Base-by-base conservation (phyloP, 2,113 vertebrate genomes). In the Procapra przewalskii region DNA sequence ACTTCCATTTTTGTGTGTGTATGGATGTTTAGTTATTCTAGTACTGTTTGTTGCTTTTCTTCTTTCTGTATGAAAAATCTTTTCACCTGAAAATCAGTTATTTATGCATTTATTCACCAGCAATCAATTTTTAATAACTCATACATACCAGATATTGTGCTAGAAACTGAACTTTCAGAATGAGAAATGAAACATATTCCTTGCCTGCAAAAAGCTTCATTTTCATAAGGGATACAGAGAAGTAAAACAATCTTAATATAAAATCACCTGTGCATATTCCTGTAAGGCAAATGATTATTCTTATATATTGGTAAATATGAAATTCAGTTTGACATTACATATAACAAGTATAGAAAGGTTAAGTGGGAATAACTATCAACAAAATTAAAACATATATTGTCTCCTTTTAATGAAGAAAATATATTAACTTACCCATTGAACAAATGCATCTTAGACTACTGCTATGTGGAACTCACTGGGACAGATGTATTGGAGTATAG, bases 241-340 rank as follows among this genome's bases (percentile, higher is more conserved):
- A 82, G 14, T 75, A 91, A 80, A 95, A 95, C 33, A 91, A 80
- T 67, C 93, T 54, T 85, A 57, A 96, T 88, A 88, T 93, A 88
- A 95, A 95, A 81, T 88, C 21, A 75, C 21, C 45, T 1, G 48
- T 27, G 33, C 27, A n/a, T 82, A 75, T 95, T 87, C 52, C 29
- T 88, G 4, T 91, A 95, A 93, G 82, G 29, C 23, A 84, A 95
- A 40, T 80, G 3, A 87, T 82, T 67, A 57, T 15, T 89, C 31
- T n/a, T 48, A 3, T 52, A 77, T 82, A 79, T 57, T 92, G 9
- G 7, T 71, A 94, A 93, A 84, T 92, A 71, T 62, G 54, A 67
- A 91, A 67, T 90, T 29, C 6, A 90, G 67, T 36, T 6, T 54
- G 50, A 40, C 23, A 79, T 79, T 59, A 21, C 57, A 33, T 55